Evolutionary conservation across 64 coral and sea anemone genomes (phyloP), one percentile per base, ranked within the genome.

Genomic region (Porites australiensis): DNA sequence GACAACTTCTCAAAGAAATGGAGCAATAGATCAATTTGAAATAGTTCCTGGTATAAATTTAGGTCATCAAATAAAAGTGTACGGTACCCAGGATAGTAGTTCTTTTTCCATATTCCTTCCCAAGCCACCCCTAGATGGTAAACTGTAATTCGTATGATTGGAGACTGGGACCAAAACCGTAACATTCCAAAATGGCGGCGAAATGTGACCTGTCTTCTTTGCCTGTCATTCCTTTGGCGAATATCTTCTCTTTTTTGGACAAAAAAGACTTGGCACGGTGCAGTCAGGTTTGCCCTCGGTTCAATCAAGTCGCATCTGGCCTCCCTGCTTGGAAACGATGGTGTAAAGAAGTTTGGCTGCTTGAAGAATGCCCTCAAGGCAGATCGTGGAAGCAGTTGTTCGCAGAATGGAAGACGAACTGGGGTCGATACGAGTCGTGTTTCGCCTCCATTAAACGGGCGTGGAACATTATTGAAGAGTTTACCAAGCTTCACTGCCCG

Each of bases 391-490:
- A 96, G 50, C 50, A 91, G 79, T 16, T 87, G 48, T 99, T 92
- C 72, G 73, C 69, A 23, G 55, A 82, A 16, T 68, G 89, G 70
- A 77, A 86, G 70, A 58, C 57, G 49, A 72, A 60, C 8, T 99
- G 98, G 98, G 94, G 91, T 23, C 89, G 94, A 58, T 99, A 96
- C 48, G 88, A 90, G 82, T 54, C 87, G n/a, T 96, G 98, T 76
- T 99, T 96, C 90, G 87, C 91, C 10, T 73, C 91, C 44, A 94
- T 99, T 52, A 90, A 86, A 70, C 93, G 22, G 64, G 98, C 98
- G n/a, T 99, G 98, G 98, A 91, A 85, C 74, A 55, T 58, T 4
- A 99, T 99, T 61, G 98, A 99, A 84, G 77, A 94, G 8, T 99
- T 94, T 75, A 89, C 92, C 14, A 90, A 91, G 90, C 64, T 71